Percentiles rank a stretch among this genome's conserved stretches.
Evolutionary conservation across 2,797 vertebrate genomes (phyloP).

Genomic region (Naso thynnoides): DNA sequence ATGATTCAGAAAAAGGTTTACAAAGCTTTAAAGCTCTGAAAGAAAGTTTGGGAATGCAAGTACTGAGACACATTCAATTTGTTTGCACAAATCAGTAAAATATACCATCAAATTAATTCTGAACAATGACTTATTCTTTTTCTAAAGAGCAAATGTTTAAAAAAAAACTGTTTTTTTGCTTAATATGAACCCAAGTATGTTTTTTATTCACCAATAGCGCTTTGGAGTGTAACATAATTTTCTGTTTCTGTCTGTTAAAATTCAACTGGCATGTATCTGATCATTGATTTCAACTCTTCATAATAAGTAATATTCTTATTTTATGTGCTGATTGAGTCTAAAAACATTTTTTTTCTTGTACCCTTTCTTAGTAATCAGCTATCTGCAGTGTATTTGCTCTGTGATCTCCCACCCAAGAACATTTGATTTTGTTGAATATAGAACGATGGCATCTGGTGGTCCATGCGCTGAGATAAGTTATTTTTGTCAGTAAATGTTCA

Average conservation of each 20-base stretch:
- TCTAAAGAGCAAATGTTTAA: background rate
- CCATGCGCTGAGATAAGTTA: constrained; percentile 12
- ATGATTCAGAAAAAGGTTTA: background rate
- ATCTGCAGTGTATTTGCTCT: background rate
- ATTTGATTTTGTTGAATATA: constrained; percentile 1
- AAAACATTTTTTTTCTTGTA: background rate
- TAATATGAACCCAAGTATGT: background rate
- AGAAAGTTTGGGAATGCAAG: constrained; percentile 9
- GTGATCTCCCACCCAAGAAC: background rate
- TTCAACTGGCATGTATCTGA: background rate
- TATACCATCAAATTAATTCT: background rate
- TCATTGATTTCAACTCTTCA: background rate
- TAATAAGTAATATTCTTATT: background rate
- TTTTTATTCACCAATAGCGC: background rate
- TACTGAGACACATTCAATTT: background rate
- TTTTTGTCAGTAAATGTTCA: constrained; percentile 28
- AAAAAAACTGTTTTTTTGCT: background rate
- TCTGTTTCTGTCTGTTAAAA: background rate
- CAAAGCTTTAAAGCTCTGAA: background rate
- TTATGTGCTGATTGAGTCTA: background rate
- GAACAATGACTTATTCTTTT: background rate
- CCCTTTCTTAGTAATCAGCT: background rate
- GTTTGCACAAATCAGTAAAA: background rate
- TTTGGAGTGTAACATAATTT: background rate
- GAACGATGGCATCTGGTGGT: background rate